Percentiles rank a stretch among this genome's conserved stretches.
These are phyloP conservation scores for Sussaba pulchella DNA, from an alignment of 2,888 invertebrate species.

Conservation along the genomic window DNA sequence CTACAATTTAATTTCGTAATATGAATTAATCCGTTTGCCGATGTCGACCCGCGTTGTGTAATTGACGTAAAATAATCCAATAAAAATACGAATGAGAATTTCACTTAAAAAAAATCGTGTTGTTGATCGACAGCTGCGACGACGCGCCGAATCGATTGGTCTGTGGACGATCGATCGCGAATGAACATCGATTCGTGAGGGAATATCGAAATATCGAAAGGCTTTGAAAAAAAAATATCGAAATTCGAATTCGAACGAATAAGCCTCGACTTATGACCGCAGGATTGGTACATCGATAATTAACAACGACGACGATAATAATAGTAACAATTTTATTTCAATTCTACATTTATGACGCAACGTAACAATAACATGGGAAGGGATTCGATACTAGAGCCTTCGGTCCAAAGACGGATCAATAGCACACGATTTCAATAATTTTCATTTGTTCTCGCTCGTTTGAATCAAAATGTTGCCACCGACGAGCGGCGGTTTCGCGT, in stretches of 20 bases:
- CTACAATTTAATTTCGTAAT: slow-evolving; percentile 41
- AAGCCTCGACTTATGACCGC: no score
- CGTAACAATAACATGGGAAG: slow-evolving; percentile 60
- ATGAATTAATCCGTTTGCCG: slow-evolving; percentile 49
- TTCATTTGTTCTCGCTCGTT: background rate
- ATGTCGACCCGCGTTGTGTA: slow-evolving; percentile 55
- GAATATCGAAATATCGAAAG: no score
- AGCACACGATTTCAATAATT: slow-evolving; percentile 15
- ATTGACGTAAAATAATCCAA: slow-evolving; percentile 48
- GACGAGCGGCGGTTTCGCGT: slow-evolving; percentile 70
- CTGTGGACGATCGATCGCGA: no score
- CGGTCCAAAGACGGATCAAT: background rate
- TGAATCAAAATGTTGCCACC: slow-evolving; percentile 59
- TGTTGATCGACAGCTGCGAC: no score
- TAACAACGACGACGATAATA: slow-evolving; percentile 60
- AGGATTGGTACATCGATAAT: slow-evolving; percentile 10
- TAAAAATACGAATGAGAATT: slow-evolving; percentile 52
- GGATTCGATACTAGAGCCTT: slow-evolving; percentile 38
- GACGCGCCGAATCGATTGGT: no score
- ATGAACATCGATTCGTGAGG: no score
- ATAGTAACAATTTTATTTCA: slow-evolving; percentile 68
- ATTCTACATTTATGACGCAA: slow-evolving; percentile 58
- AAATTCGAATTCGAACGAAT: no score
- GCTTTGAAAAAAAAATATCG: no score
- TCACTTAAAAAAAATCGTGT: slow-evolving; percentile 3